Base-by-base conservation (phyloP, 35 echinoderm and acorn worm species). In the Ophioderma brevispina region DNA sequence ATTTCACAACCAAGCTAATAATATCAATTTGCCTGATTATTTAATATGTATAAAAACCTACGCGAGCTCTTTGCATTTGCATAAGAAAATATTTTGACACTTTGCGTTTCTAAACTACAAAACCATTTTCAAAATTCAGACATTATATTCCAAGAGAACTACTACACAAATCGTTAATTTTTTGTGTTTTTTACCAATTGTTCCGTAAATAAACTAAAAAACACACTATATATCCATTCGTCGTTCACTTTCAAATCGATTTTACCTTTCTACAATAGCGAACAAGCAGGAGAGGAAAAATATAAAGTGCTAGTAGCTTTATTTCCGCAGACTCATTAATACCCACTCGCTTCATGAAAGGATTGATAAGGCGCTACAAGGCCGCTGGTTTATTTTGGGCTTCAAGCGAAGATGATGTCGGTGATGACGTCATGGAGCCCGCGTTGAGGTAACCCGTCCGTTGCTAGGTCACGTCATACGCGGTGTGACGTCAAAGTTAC, bases 391-490 rank as follows among this genome's bases (percentile, higher is more conserved):
- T 70, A 15, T 15, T 70, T 70, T 70, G 10, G 59, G 59, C 10
- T 4, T 70, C 59, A 70, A 70, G n/a, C 28, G 59, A 70, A 30
- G 59, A 70, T 70, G 59, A 70, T 70, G 59, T 70, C 17, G 28
- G 59, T 70, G 28, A 70, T 70, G 59, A 70, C 59, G 59, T 70
- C 59, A 70, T 18, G 28, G 6, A 70, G 59, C 59, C 59, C 59
- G 59, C 28, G 59, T 70, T 70, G 59, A 70, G 59, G 59, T 30
- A 70, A 70, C 59, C 59, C 59, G 59, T 70, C 59, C 59, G 59
- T 70, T 70, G 59, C 59, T 70, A 70, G 59, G 59, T 70, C 59
- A 70, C 59, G 59, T 70, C 59, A 70, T 70, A 70, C 59, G 59
- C 59, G 59, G 15, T 30, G 59, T 70, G 59, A 70, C 59, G 59